phyloP scores from a whole-genome alignment of 2,797 vertebrate species.

The Urocyon cinereoargenteus region DNA sequence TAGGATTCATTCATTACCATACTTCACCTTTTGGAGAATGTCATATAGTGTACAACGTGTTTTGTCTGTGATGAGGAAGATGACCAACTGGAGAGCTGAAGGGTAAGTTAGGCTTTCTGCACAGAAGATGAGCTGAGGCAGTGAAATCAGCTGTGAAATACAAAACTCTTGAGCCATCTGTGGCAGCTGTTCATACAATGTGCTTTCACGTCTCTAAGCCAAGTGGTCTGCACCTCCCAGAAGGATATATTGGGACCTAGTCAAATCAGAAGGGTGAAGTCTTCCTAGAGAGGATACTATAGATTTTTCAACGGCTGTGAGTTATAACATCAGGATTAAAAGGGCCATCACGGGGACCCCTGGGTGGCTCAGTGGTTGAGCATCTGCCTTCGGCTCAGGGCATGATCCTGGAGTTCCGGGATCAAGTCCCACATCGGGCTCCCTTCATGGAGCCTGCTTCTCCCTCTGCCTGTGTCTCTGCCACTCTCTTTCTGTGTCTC shows the following conservation, averaged over 20 bases:
- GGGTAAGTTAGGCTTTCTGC: background rate
- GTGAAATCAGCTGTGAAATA: slow-evolving; percentile 49
- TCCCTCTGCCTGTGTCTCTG: too few species aligned
- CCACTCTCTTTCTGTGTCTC: too few species aligned
- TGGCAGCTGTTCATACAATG: background rate
- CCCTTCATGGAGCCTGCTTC: too few species aligned
- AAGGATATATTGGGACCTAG: background rate
- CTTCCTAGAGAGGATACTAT: background rate
- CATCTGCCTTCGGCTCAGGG: too few species aligned
- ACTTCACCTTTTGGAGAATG: background rate
- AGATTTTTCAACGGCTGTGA: background rate
- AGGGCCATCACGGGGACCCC: background rate
- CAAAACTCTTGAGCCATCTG: background rate
- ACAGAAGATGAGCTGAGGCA: background rate
- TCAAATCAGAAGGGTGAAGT: background rate
- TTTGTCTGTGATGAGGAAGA: slow-evolving; percentile 11
- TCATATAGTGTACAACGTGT: background rate
- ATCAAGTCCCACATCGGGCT: too few species aligned
- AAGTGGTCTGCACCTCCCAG: background rate
- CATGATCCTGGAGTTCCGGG: too few species aligned
- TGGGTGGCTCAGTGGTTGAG: too few species aligned
- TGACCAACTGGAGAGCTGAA: background rate
- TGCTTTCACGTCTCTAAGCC: background rate
- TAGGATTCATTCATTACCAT: background rate
- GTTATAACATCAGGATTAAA: background rate